Evolutionary conservation across 2,797 vertebrate genomes (phyloP).

Genomic region (Threskiornis aethiopicus): DNA sequence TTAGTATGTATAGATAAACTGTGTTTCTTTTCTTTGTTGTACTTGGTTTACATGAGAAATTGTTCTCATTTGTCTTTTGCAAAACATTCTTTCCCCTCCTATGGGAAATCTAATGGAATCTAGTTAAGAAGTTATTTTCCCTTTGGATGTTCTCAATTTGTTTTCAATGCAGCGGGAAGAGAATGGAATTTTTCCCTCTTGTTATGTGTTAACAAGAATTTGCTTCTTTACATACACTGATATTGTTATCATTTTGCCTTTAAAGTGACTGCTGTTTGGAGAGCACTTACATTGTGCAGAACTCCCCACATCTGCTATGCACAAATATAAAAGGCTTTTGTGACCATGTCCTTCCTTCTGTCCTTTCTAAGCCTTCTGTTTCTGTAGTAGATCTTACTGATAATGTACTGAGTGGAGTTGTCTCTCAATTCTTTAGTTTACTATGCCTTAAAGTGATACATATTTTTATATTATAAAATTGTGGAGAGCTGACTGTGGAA

Average conservation of each 20-base stretch:
- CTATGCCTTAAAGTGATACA: background rate
- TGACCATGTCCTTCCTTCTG: background rate
- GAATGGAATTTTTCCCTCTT: background rate
- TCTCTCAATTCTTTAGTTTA: background rate
- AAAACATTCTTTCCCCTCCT: background rate
- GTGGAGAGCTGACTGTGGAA: background rate
- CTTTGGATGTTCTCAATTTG: background rate
- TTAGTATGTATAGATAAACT: background rate
- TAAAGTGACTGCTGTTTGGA: background rate
- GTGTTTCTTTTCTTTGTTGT: background rate
- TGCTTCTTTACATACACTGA: background rate
- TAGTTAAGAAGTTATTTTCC: background rate
- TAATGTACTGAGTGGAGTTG: fast-evolving
- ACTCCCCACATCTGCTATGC: background rate
- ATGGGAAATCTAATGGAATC: background rate
- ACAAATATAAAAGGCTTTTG: background rate
- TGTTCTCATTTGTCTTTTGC: background rate
- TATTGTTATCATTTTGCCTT: background rate
- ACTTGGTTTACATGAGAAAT: background rate
- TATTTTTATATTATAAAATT: background rate
- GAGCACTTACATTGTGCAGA: background rate
- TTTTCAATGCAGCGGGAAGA: background rate
- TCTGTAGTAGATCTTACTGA: background rate
- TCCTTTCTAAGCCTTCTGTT: background rate
- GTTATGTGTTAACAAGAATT: background rate